Base-by-base conservation (phyloP, 2,888 invertebrate species). In the Tetrapedia diversipes region DNA sequence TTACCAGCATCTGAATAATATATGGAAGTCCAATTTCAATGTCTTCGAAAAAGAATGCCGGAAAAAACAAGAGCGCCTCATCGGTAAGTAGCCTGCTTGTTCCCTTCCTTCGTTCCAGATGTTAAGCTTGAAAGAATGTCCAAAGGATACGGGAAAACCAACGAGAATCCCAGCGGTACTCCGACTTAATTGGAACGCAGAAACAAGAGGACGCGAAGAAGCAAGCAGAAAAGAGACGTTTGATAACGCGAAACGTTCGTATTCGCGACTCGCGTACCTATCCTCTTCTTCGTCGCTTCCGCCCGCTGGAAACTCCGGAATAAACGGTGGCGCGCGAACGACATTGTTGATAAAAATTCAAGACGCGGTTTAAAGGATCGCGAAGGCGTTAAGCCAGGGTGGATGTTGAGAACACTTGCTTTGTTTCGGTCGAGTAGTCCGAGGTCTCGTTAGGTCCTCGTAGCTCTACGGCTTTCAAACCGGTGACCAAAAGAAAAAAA, bases 381-480 rank as follows among this genome's bases (percentile, higher is more conserved):
- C 37, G 65, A 43, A 19, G 66, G 56, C 49, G 61, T 57, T 29
- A 34, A 11, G n/a, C 39, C n/a, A n/a, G n/a, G 37, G 29, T 45
- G 43, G 39, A 70, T 34, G 78, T 49, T 67, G 77, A 83, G 80
- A 70, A 81, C 82, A 78, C 80, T 87, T 63, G 87, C 84, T 86
- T 87, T 84, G 81, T 80, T 54, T 66, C 65, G 63, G 63, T 80
- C 77, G 84, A 82, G 85, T 80, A 69, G 75, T 77, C 82, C 71
- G 68, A 11, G 37, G 81, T 80, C 85, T 84, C 80, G 80, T 86
- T 86, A 84, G 57, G 77, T 59, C 64, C 81, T 86, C 72, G 63
- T 79, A 45, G 64, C 14, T 19, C 16, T n/a, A 56, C 61, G 66
- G 71, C 75, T 78, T 78, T 82, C 60, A 69, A 56, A 49, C 49